Evolutionary conservation across 1,140 invertebrate genomes (phyloP).

Genomic region (Ceratoteleas bidentatus): DNA sequence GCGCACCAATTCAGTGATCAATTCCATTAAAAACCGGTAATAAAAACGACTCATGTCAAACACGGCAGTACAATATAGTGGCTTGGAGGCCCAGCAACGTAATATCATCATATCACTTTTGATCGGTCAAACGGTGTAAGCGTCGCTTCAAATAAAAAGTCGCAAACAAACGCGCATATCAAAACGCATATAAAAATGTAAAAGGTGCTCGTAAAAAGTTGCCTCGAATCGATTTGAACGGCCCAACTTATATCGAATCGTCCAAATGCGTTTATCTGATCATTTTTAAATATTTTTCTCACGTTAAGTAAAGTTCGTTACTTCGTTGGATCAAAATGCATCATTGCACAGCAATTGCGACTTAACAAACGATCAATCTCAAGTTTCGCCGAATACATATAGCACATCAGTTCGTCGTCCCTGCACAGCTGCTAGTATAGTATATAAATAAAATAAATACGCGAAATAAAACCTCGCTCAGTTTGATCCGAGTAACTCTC

Average conservation of each 20-base stretch:
- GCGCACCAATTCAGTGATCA: background rate
- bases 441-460: constrained; percentile 60
- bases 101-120: constrained; percentile 6
- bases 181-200: constrained; percentile 44
- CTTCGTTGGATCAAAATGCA: constrained; percentile 2
- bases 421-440: constrained; percentile 38
- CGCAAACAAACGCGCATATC: constrained; percentile 13
- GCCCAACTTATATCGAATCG: constrained; percentile 1
- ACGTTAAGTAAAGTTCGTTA: too few species aligned
- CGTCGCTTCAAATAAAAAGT: constrained; percentile 11
- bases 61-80: constrained; percentile 28
- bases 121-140: constrained; percentile 11
- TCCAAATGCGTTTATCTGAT: constrained; percentile 3
- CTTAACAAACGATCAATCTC: constrained; percentile 54
- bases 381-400: constrained; percentile 37
- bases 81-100: background rate
- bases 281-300: too few species aligned
- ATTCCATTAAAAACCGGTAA: constrained; percentile 21
- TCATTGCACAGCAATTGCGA: constrained; percentile 63
- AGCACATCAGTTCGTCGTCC: constrained; percentile 27
- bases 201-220: constrained; percentile 10
- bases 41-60: constrained; percentile 5
- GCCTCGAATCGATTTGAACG: too few species aligned
- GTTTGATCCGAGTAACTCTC: too few species aligned
- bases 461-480: constrained; percentile 16